Conservation (phyloP, 2,888 invertebrate species). For the Heliconius erato region DNA sequence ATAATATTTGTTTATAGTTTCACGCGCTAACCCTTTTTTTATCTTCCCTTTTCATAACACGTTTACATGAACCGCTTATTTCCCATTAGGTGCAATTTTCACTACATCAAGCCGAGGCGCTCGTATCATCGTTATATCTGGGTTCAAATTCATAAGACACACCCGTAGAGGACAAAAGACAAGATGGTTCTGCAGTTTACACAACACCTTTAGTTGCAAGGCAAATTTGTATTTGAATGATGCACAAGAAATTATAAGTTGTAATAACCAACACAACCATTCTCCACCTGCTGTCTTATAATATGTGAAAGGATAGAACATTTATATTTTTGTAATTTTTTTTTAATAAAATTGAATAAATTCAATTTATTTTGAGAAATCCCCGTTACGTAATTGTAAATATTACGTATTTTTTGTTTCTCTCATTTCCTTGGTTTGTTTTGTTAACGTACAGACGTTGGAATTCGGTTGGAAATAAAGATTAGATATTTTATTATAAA, state of each 20-base stretch:
- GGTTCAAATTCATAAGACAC: constrained; percentile 54
- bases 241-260: constrained; percentile 36
- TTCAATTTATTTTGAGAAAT: not conserved
- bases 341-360: not conserved
- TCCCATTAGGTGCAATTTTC: constrained; percentile 46
- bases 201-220: constrained; percentile 50
- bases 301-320: not conserved
- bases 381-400: not conserved
- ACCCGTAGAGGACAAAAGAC: constrained; percentile 47
- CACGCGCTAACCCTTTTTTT: not conserved
- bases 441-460: not conserved
- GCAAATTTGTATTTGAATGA: constrained; percentile 50
- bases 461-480: not conserved
- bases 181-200: constrained; percentile 55
- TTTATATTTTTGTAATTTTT: not conserved
- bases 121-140: constrained; percentile 49
- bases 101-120: constrained; percentile 52
- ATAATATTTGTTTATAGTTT: not conserved
- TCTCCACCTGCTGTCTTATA: constrained; percentile 39
- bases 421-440: not conserved
- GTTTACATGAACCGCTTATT: not conserved
- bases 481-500: not conserved
- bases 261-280: constrained; percentile 45
- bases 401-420: not conserved
- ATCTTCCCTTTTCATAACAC: not conserved